phyloP scores from a whole-genome alignment of 2,888 invertebrate species.

The Pantelozetes paolii region DNA sequence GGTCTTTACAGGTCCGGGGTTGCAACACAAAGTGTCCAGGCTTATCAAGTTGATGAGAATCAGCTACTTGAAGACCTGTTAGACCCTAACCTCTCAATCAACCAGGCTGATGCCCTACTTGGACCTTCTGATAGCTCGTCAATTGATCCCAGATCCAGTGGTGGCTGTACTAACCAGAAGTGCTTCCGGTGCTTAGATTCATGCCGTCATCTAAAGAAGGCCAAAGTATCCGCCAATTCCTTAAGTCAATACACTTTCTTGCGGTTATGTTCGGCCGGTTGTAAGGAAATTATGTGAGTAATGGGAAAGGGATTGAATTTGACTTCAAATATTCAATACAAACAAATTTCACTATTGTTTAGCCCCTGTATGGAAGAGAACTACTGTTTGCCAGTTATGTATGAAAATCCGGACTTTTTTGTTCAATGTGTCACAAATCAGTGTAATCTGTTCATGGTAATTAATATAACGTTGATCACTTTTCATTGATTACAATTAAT shows the following conservation, averaged over 20 bases:
- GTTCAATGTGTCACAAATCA: neutral
- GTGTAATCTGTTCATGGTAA: neutral
- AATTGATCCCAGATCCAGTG: neutral
- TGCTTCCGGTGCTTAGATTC: slow-evolving; percentile 3
- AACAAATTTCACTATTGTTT: neutral
- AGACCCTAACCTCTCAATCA: neutral
- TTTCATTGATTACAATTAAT: neutral
- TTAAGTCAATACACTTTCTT: neutral
- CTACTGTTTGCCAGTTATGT: slow-evolving; percentile 4
- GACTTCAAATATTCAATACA: too few species aligned
- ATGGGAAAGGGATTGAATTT: too few species aligned
- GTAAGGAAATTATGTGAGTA: neutral
- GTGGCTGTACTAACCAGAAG: neutral
- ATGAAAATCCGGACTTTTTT: neutral
- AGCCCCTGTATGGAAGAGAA: neutral
- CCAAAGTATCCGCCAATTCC: neutral
- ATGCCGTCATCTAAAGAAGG: neutral
- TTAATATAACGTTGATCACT: too few species aligned
- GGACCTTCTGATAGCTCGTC: neutral
- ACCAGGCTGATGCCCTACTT: neutral
- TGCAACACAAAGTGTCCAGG: neutral
- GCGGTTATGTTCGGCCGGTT: slow-evolving; percentile 1
- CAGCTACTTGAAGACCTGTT: neutral
- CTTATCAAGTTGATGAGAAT: neutral
- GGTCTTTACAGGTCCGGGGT: neutral